Evolutionary conservation across 2,888 invertebrate species (phyloP), one percentile per base, ranked within the genome.

Genomic region (Chaetogeoica ovagalla): DNA sequence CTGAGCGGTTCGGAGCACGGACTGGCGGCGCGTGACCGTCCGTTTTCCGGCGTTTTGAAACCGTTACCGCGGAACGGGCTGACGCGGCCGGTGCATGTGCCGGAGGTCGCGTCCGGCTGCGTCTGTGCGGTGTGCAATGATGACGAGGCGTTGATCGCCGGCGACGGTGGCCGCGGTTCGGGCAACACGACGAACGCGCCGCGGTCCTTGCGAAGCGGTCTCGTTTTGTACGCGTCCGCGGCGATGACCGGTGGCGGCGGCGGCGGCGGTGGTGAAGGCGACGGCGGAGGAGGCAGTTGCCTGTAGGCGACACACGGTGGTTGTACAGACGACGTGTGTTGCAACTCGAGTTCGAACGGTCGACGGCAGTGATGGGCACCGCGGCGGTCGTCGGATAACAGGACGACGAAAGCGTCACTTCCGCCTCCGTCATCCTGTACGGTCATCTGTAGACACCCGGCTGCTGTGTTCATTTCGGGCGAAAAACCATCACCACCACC

Each of bases 141-240:
- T 11, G 59, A 23, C 4, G 55, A 17, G n/a, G 21, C 19, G 0
- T 21, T 8, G 15, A 37, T 19, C 37, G 57, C 55, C 6, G 74
- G 60, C n/a, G 30, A 30, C 30, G 30, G 30, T 4, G 30, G 30
- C 30, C 30, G 30, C 30, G 62, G 60, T 23, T 81, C 81, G 39
- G 81, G 73, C 23, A 81, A 37, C 23, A 81, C 55, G 21, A 81
- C 81, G 23, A 81, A 81, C n/a, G 81, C 81, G 0, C 76, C 66
- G 6, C 75, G 68, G 30, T 81, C 81, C 13, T 81, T 81, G 37
- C 75, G 73, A 1, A 48, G 75, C 19, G 81, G 52, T 21, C 60
- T 57, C 37, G 57, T 60, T 55, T 79, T 79, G 63, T 79, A 79
- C 79, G 70, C 21, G 4, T 75, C 66, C 57, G 62, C 70, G 39